Evolutionary conservation across 2,797 vertebrate species (phyloP).

Genomic region (Emys orbicularis): DNA sequence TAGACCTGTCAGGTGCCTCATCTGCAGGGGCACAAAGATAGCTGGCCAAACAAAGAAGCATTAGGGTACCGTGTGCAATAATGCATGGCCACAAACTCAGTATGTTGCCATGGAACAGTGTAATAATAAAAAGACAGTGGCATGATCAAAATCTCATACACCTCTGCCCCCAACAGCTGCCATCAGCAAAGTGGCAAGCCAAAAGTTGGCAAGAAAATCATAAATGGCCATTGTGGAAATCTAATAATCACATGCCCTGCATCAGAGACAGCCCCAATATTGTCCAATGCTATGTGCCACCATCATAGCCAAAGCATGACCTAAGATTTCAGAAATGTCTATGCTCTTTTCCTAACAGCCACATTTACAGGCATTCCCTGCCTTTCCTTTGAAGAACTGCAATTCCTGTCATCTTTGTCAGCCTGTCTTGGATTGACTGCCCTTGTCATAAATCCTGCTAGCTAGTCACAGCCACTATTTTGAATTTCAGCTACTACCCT

Average conservation of each 20-base stretch:
- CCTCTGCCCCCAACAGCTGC: neutral
- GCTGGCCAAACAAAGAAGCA: neutral
- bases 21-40: neutral
- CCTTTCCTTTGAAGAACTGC: neutral
- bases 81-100: neutral
- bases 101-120: neutral
- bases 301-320: neutral
- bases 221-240: conserved; percentile 31
- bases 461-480: conserved; percentile 20
- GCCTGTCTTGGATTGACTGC: no score
- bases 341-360: neutral
- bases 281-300: neutral
- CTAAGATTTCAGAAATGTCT: neutral
- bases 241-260: neutral
- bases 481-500: neutral
- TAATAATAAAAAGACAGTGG: neutral
- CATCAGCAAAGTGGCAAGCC: neutral
- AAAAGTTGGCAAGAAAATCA: conserved; percentile 19
- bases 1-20: neutral
- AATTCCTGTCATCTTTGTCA: conserved; percentile 15
- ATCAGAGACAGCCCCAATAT: neutral
- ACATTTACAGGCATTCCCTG: neutral
- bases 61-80: neutral
- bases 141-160: conserved; percentile 11
- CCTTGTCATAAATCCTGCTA: neutral